Evolutionary conservation across 2,797 vertebrate genomes (phyloP), one percentile per base, ranked within the genome.

Genomic region (Acrocephalus scirpaceus): DNA sequence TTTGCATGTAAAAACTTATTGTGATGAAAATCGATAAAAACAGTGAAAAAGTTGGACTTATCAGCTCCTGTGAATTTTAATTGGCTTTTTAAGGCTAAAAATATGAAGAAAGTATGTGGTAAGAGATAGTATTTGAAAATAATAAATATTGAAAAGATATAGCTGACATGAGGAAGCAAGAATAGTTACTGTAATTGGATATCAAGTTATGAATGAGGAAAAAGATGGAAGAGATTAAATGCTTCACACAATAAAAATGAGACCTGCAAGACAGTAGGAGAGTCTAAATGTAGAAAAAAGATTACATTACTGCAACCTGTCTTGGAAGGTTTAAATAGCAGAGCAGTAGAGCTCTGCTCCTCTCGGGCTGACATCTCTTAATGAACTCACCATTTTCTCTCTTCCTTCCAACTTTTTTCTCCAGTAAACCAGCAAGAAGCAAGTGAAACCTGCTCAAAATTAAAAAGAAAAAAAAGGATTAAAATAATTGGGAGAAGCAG

Each of bases 171-270:
- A 93, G 77, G 90, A 96, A 94, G 90, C 69, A 93, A 92, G 92
- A 97, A 96, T 93, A 94, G 95, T 91, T 92, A 91, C 88, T 76
- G 56, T 96, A 96, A 96, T 95, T 95, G 92, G 90, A 94, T 88
- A 81, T 34, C 38, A 88, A 64, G 70, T 95, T 91, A 90, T 88
- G 92, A 96, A 93, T 94, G 87, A 91, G 26, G 38, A 87, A 92
- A 96, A 80, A 91, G 89, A 96, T 93, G 38, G 90, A 92, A 93
- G 61, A 94, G 85, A 96, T 96, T 93, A 95, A 94, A 93, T 84
- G 62, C 73, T 20, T 96, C 51, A 47, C 60, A 90, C 70, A 75
- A 56, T 72, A 95, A 94, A 96, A 92, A 94, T 95, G 89, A 92
- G 70, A 56, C 44, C 47, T 92, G 51, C 5, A n/a, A 88, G 73